Base-by-base conservation (phyloP, 2,888 invertebrate species). In the Amphipyra berbera region DNA sequence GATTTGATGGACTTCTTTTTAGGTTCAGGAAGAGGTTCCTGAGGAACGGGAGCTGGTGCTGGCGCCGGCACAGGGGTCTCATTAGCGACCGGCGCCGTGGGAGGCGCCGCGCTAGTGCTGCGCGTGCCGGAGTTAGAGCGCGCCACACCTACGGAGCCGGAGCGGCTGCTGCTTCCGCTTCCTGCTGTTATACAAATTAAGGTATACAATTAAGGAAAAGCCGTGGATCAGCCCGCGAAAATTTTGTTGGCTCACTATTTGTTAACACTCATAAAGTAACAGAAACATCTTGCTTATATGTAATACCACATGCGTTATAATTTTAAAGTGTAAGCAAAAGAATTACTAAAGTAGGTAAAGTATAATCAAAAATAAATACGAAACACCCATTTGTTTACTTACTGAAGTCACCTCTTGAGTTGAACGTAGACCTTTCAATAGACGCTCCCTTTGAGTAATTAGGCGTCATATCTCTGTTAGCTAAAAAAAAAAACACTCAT, bases 381-480 rank as follows among this genome's bases (percentile, higher is more conserved):
- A 30, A 30, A 21, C 21, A 21, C 21, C 21, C 6, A 30, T 4
- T 30, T 30, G 27, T 30, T 6, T 30, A 91, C 92, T 92, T 82
- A 94, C 93, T 83, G 69, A 88, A 92, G 52, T 94, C 93, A 65
- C 85, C 88, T 81, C 90, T 87, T 12, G 93, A 90, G 71, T 90
- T 94, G 69, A 95, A 95, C 57, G 94, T 94, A 0, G 95, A 95
- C 61, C 95, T 85, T 79, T 95, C 95, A 61, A 95, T 95, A 2
- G 95, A 95, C 46, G 92, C 92, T 50, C 92, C 92, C 83, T 95
- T 95, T 35, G 94, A 90, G 74, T 93, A 94, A 68, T 80, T 86
- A 38, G 90, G 78, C 1, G 88, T 68, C 72, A 90, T 82, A 54
- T 94, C 94, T 77, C 92, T 90, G 76, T 85, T 91, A 61, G 85